These are phyloP conservation scores for Hirundo rustica DNA, from an alignment of 2,797 vertebrate species.

Conservation along the genomic window DNA sequence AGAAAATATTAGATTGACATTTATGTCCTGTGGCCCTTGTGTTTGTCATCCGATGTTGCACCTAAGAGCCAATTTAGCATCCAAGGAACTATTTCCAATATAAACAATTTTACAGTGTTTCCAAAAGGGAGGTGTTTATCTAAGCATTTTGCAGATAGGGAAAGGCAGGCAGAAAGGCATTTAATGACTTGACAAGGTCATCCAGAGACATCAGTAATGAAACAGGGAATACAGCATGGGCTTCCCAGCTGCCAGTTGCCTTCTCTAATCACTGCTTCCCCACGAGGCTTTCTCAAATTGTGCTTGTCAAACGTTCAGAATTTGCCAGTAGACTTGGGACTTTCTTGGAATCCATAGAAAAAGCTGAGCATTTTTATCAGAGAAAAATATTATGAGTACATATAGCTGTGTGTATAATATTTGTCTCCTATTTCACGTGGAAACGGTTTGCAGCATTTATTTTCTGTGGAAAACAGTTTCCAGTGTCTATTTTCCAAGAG, in stretches of 20 bases:
- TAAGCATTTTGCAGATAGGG: background rate
- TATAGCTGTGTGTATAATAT: background rate
- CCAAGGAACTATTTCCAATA: background rate
- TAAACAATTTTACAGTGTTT: background rate
- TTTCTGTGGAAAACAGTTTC: background rate
- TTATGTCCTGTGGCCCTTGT: background rate
- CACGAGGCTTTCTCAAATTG: background rate
- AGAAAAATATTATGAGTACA: background rate
- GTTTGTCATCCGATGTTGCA: background rate
- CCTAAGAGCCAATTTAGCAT: background rate
- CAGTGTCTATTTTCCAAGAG: background rate
- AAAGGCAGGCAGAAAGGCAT: constrained; percentile 1
- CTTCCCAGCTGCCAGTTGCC: constrained; percentile 33
- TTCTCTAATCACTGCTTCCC: constrained; percentile 24
- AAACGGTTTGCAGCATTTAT: background rate
- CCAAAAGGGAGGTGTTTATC: background rate
- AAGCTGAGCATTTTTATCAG: background rate
- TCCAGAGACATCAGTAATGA: background rate
- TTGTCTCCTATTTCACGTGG: background rate
- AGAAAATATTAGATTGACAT: background rate
- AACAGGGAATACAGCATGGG: background rate
- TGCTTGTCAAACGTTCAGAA: constrained; percentile 15
- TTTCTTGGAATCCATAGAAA: background rate
- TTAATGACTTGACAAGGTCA: constrained; percentile 41
- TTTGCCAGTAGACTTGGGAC: background rate